Conservation (phyloP, 1,140 invertebrate genomes). For the Aphelenchoides avenae region DNA sequence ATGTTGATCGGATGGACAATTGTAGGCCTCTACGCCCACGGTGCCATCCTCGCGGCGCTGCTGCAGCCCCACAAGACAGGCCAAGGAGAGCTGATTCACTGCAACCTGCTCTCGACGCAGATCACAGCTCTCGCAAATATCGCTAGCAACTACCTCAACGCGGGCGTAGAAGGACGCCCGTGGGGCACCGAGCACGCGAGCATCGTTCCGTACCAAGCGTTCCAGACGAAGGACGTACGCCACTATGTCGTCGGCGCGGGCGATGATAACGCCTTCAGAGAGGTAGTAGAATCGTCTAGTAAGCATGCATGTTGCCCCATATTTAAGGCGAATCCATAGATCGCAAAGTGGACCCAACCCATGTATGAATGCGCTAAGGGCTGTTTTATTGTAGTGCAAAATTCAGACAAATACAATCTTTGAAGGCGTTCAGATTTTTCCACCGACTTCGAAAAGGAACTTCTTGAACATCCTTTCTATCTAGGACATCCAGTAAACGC, state of each 20-base stretch:
- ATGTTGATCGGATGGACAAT: too few species aligned
- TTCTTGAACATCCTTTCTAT: too few species aligned
- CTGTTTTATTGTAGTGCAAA: too few species aligned
- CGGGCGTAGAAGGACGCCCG: constrained; percentile 66
- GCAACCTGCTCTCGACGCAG: constrained; percentile 82
- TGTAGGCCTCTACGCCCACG: constrained; percentile 88
- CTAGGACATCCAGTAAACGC: too few species aligned
- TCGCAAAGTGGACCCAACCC: too few species aligned
- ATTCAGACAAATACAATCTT: too few species aligned
- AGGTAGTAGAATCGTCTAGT: too few species aligned
- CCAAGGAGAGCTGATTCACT: constrained; percentile 83
- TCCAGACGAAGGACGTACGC: constrained; percentile 33
- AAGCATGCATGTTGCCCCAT: too few species aligned
- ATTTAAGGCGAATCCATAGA: too few species aligned
- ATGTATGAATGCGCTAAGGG: background rate
- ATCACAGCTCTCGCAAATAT: constrained; percentile 72
- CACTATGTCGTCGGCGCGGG: constrained; percentile 31
- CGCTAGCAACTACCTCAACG: constrained; percentile 83
- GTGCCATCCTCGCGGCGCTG: constrained; percentile 87
- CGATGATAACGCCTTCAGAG: constrained; percentile 28
- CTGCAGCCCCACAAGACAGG: constrained; percentile 73
- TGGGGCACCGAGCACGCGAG: constrained; percentile 87
- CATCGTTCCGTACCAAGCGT: constrained; percentile 85
- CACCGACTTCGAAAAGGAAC: too few species aligned
- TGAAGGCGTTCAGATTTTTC: background rate